These are phyloP conservation scores for Halocaridina rubra DNA, from an alignment of 2,888 invertebrate species.

Conservation along the genomic window DNA sequence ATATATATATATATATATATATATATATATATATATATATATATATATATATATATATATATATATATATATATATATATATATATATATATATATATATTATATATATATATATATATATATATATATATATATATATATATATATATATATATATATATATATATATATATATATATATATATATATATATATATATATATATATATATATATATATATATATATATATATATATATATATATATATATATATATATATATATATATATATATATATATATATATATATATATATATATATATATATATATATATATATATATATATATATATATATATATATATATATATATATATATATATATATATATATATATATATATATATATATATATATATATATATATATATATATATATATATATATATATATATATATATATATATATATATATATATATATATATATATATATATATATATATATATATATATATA, in stretches of 20 bases:
- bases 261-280: slow-evolving; percentile 2
- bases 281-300: background rate
- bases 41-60: slow-evolving; percentile 4
- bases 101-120: background rate
- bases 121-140: background rate
- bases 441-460: too few species aligned
- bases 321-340: too few species aligned
- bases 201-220: background rate
- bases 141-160: background rate
- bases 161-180: background rate
- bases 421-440: too few species aligned
- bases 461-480: too few species aligned
- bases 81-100: slow-evolving; percentile 2
- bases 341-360: too few species aligned
- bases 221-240: slow-evolving; percentile 5
- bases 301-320: too few species aligned
- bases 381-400: too few species aligned
- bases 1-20: slow-evolving; percentile 7
- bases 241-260: slow-evolving; percentile 5
- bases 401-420: too few species aligned
- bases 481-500: too few species aligned
- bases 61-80: slow-evolving; percentile 8
- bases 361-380: too few species aligned
- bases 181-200: background rate
- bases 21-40: slow-evolving; percentile 7